Evolutionary conservation across 2,888 invertebrate genomes (phyloP).

Genomic region (Drosophila falleni): DNA sequence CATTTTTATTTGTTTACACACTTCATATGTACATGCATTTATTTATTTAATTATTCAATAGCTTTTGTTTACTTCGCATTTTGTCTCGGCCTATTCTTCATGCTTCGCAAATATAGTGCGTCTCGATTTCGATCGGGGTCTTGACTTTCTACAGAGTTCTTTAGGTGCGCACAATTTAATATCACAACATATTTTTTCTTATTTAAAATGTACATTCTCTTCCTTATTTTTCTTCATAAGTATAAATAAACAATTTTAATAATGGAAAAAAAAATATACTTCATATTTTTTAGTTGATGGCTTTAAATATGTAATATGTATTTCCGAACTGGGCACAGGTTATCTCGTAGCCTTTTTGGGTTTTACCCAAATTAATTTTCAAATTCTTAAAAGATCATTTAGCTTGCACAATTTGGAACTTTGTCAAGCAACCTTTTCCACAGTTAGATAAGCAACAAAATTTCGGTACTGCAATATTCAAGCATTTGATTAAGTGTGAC

Average conservation of each 20-base stretch:
- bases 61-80: constrained; percentile 9
- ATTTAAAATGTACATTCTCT: no score
- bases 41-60: constrained; percentile 15
- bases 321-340: not conserved
- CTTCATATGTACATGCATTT: constrained; percentile 14
- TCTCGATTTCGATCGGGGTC: not conserved
- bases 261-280: not conserved
- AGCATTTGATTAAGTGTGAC: constrained; percentile 23
- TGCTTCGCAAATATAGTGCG: constrained; percentile 5
- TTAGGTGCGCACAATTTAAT: not conserved
- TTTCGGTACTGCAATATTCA: constrained; percentile 3
- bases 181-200: not conserved
- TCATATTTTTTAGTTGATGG: no score
- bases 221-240: no score
- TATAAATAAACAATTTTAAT: no score
- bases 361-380: not conserved
- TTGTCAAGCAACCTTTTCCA: not conserved
- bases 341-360: not conserved
- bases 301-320: no score
- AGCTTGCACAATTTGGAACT: not conserved
- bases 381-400: not conserved
- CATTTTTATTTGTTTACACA: constrained; percentile 4
- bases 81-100: constrained; percentile 10
- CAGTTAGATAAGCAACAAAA: not conserved
- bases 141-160: not conserved